phyloP scores from a whole-genome alignment of 1,140 invertebrate genomes.

The Panulirus ornatus region DNA sequence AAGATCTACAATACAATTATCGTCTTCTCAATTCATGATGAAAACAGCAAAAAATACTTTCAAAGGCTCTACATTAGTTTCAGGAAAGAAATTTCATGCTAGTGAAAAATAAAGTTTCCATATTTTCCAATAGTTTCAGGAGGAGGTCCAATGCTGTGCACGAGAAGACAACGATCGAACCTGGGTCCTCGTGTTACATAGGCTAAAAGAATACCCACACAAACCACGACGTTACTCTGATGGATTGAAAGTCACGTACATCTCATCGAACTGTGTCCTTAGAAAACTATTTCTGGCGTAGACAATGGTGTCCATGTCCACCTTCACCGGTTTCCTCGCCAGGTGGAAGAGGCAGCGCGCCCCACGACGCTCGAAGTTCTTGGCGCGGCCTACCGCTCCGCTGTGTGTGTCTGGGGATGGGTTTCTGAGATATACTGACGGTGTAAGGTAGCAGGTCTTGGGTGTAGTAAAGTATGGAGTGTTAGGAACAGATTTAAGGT shows the following conservation, averaged over 20 bases:
- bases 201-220: background rate
- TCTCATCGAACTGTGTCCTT: background rate
- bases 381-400: background rate
- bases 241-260: background rate
- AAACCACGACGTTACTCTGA: too few species aligned
- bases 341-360: background rate
- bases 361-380: background rate
- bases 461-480: too few species aligned
- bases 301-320: background rate
- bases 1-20: too few species aligned
- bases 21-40: too few species aligned
- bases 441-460: too few species aligned
- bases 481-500: too few species aligned
- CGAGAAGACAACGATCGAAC: background rate
- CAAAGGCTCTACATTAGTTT: too few species aligned
- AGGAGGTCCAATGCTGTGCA: too few species aligned
- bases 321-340: background rate
- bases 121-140: background rate
- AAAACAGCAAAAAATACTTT: too few species aligned
- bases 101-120: background rate
- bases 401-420: background rate
- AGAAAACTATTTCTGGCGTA: constrained; percentile 1
- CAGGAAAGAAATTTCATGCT: background rate
- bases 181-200: background rate
- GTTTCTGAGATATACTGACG: too few species aligned